Percentiles rank a stretch among this genome's conserved stretches.
Conservation (phyloP, 2,888 invertebrate species). For the Netelia virgata region DNA sequence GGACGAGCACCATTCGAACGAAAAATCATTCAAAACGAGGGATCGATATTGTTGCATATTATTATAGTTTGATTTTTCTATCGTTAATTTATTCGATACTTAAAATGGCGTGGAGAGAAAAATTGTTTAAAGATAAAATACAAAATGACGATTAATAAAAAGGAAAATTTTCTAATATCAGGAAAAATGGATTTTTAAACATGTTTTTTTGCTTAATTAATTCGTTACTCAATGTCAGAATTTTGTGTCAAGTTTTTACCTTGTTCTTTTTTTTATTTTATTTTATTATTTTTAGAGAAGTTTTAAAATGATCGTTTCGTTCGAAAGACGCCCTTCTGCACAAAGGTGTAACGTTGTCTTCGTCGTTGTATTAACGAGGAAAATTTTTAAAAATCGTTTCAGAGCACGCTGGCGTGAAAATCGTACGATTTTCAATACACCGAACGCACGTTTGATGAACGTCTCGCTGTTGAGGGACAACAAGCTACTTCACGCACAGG, state of each 20-base stretch:
- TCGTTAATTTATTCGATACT: background rate
- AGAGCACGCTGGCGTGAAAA: conserved; percentile 97
- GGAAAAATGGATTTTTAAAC: no score
- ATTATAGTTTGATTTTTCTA: background rate
- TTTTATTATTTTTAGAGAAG: no score
- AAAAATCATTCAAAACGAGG: background rate
- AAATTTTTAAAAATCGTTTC: conserved; percentile 81
- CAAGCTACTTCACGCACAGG: conserved; percentile 91
- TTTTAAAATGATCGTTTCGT: background rate
- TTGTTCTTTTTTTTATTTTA: no score
- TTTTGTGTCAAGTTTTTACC: no score
- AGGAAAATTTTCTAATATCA: no score
- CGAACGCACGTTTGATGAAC: conserved; percentile 97
- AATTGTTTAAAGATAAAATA: no score
- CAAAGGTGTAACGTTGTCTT: no score
- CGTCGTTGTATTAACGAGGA: no score
- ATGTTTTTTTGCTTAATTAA: no score
- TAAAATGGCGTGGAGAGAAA: no score
- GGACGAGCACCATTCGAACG: background rate
- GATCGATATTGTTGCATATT: background rate
- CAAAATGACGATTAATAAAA: no score
- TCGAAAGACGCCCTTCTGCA: background rate
- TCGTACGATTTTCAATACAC: conserved; percentile 97
- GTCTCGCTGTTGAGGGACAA: conserved; percentile 93
- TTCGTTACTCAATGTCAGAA: no score